A percentile compares a stretch with the other conserved stretches of the same genome.
phyloP scores from a whole-genome alignment of 2,797 vertebrate species.

The Etheostoma perlongum region DNA sequence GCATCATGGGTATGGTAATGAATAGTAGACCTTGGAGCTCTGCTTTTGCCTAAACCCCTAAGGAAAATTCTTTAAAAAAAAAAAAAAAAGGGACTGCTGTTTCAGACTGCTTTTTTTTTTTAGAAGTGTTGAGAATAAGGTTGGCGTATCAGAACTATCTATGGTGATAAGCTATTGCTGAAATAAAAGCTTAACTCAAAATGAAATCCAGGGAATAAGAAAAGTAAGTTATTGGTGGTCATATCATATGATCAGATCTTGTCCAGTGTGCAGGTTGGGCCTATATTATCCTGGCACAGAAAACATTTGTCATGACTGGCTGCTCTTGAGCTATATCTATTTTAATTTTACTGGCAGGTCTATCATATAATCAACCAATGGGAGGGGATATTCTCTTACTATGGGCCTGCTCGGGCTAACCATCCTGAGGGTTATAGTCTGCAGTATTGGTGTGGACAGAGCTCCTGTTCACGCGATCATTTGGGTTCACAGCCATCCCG shows the following conservation, averaged over 20 bases:
- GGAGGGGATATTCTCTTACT: not conserved
- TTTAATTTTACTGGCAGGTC: not conserved
- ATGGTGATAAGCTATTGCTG: not conserved
- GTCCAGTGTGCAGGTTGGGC: not conserved
- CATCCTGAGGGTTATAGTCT: constrained; percentile 33
- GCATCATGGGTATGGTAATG: constrained; percentile 21
- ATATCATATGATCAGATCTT: constrained; percentile 3
- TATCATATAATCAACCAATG: constrained; percentile 16
- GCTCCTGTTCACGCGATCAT: constrained; percentile 43
- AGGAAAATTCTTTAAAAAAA: constrained; percentile 38
- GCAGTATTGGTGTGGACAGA: constrained; percentile 22
- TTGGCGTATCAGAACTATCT: constrained; percentile 2
- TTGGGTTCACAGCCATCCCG: constrained; percentile 27
- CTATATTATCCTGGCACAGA: not conserved
- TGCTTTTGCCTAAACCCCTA: constrained; percentile 35
- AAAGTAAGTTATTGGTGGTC: not conserved
- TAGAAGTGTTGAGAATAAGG: constrained; percentile 25
- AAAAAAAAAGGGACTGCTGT: constrained; percentile 33
- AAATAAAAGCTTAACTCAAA: constrained; percentile 8
- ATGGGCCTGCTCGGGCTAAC: constrained; percentile 35
- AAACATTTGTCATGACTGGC: not conserved
- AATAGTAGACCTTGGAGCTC: constrained; percentile 34
- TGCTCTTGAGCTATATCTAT: not conserved
- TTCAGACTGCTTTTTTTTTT: constrained; percentile 38
- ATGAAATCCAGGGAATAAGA: constrained; percentile 11